Conservation (phyloP, 2,888 invertebrate species). For the Drosophila hamatofila region DNA sequence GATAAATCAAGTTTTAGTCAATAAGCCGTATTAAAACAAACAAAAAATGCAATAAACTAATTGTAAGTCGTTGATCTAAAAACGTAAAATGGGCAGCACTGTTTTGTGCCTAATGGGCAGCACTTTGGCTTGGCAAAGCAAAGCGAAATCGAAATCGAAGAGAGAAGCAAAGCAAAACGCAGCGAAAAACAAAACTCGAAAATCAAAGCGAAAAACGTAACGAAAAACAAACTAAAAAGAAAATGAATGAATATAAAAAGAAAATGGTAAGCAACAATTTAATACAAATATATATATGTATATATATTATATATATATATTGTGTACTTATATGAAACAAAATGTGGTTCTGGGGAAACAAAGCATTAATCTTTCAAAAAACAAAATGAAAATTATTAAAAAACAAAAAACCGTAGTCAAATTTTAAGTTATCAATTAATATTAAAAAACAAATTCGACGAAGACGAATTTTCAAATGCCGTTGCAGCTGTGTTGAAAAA, state of each 20-base stretch:
- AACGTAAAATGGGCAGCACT: slow-evolving; percentile 35
- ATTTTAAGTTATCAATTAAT: slow-evolving; percentile 54
- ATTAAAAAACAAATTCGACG: slow-evolving; percentile 20
- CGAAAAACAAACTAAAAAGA: slow-evolving; percentile 28
- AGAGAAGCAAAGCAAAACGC: slow-evolving; percentile 19
- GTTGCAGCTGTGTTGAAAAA: slow-evolving; percentile 18
- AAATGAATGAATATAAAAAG: background rate
- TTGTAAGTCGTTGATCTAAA: slow-evolving; percentile 50
- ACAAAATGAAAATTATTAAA: background rate
- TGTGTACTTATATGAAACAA: slow-evolving; percentile 31
- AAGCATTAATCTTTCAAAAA: slow-evolving; percentile 64
- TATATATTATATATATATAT: slow-evolving; percentile 18
- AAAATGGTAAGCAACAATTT: slow-evolving; percentile 29
- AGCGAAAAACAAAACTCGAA: slow-evolving; percentile 42
- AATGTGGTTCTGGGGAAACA: slow-evolving; percentile 78
- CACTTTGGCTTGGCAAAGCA: slow-evolving; percentile 20
- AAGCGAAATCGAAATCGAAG: background rate
- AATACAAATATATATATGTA: slow-evolving; percentile 24
- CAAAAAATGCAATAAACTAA: slow-evolving; percentile 54
- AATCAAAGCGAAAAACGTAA: slow-evolving; percentile 59
- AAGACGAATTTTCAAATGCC: slow-evolving; percentile 32
- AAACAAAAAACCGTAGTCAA: slow-evolving; percentile 45
- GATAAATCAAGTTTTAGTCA: slow-evolving; percentile 50
- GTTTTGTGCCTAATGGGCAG: slow-evolving; percentile 31
- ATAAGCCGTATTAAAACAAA: slow-evolving; percentile 28